Evolutionary conservation across 1,140 invertebrate genomes (phyloP).

Genomic region (Pantala flavescens): DNA sequence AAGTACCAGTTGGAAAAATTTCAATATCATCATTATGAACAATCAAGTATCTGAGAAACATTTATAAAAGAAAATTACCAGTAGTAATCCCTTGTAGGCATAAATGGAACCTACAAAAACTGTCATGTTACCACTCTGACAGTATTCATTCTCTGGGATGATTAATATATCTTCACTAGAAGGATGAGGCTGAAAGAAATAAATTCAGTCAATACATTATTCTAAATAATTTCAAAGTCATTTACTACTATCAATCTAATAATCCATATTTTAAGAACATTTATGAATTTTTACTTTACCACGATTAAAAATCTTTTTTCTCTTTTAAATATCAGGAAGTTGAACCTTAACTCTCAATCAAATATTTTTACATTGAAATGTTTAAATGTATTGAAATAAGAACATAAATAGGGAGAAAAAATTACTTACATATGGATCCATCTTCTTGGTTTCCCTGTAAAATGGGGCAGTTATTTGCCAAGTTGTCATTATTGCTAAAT

Average conservation of each 20-base stretch:
- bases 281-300: no score
- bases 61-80: conserved; percentile 53
- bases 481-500: conserved; percentile 89
- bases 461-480: conserved; percentile 98
- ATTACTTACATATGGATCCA: conserved; percentile 73
- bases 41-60: not conserved
- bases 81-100: conserved; percentile 91
- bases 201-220: conserved; percentile 11
- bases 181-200: conserved; percentile 59
- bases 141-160: conserved; percentile 91
- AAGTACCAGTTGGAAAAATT: no score
- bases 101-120: conserved; percentile 92
- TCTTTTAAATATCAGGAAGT: no score
- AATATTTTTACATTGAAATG: no score
- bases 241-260: not conserved
- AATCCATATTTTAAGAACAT: no score
- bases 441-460: conserved; percentile 77
- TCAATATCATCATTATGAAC: not conserved
- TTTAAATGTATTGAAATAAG: no score
- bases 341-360: no score
- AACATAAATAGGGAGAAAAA: no score
- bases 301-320: no score
- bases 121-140: conserved; percentile 87
- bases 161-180: conserved; percentile 82
- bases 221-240: not conserved